Percentiles rank a stretch among this genome's conserved stretches.
These are phyloP conservation scores for Trimorus sp. DNA, from an alignment of 2,888 invertebrate genomes.

Conservation along the genomic window DNA sequence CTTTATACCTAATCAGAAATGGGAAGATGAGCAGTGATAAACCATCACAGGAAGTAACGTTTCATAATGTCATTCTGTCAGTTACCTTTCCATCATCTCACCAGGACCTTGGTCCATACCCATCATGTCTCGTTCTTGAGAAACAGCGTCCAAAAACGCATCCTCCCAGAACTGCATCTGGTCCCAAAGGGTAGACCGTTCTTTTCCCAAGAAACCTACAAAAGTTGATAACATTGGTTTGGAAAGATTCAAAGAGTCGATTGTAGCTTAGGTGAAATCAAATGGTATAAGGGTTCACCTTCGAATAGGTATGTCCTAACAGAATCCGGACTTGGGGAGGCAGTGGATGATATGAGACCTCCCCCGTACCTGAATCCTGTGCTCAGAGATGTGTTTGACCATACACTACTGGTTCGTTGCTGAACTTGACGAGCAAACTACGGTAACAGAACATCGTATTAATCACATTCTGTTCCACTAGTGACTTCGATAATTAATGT, in stretches of 20 bases:
- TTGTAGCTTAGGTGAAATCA: no score
- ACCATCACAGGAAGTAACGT: no score
- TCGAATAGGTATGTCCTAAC: constrained; percentile 96
- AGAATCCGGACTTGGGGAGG: constrained; percentile 94
- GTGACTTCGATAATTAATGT: no score
- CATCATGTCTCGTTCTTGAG: constrained; percentile 98
- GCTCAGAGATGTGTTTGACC: constrained; percentile 92
- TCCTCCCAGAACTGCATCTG: constrained; percentile 99
- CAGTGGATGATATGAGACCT: constrained; percentile 89
- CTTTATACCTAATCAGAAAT: constrained; percentile 86
- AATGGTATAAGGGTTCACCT: constrained; percentile 82
- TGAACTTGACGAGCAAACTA: constrained; percentile 88
- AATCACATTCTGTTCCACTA: no score
- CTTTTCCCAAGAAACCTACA: constrained; percentile 85
- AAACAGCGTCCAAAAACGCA: constrained; percentile 98
- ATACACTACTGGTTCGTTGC: constrained; percentile 92
- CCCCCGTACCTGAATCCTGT: constrained; percentile 94
- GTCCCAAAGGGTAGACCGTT: constrained; percentile 96
- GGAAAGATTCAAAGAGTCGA: not conserved
- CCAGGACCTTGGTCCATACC: constrained; percentile 99
- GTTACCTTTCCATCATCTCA: constrained; percentile 97
- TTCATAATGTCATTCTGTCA: not conserved
- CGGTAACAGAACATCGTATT: constrained; percentile 60
- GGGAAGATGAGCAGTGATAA: no score
- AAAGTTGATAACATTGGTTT: constrained; percentile 5